Percentiles rank a stretch among this genome's conserved stretches.
Evolutionary conservation across 2,797 vertebrate genomes (phyloP).

Genomic region (Novumbra hubbsi): DNA sequence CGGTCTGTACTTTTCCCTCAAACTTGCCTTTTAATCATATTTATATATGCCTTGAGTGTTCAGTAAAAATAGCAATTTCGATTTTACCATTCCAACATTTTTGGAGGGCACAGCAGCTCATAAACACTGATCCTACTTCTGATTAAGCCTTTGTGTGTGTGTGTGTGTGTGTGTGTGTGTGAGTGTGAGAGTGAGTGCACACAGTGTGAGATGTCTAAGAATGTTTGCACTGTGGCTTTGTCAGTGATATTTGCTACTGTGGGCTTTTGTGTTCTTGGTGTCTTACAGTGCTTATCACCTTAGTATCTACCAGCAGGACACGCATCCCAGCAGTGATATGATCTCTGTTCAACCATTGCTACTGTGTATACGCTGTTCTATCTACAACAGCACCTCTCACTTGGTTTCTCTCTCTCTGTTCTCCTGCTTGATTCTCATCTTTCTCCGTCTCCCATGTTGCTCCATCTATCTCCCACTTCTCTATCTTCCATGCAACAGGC

Average conservation of each 20-base stretch:
- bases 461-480: neutral
- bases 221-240: neutral
- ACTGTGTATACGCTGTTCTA: neutral
- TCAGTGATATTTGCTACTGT: neutral
- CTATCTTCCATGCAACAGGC: neutral
- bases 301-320: neutral
- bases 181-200: slow-evolving; percentile 8
- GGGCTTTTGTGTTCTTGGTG: neutral
- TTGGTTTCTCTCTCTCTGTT: neutral
- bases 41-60: too few species aligned
- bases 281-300: neutral
- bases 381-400: too few species aligned
- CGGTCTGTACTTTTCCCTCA: too few species aligned
- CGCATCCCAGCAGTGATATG: neutral
- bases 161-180: neutral
- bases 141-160: neutral
- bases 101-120: too few species aligned
- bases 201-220: neutral
- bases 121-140: neutral
- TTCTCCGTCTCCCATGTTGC: neutral
- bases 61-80: too few species aligned
- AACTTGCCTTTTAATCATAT: too few species aligned
- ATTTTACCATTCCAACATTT: too few species aligned
- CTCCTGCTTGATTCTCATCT: neutral
- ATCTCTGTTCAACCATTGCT: neutral